These are phyloP conservation scores for Gasteruption jaculator DNA, from an alignment of 2,888 invertebrate species.

Conservation along the genomic window DNA sequence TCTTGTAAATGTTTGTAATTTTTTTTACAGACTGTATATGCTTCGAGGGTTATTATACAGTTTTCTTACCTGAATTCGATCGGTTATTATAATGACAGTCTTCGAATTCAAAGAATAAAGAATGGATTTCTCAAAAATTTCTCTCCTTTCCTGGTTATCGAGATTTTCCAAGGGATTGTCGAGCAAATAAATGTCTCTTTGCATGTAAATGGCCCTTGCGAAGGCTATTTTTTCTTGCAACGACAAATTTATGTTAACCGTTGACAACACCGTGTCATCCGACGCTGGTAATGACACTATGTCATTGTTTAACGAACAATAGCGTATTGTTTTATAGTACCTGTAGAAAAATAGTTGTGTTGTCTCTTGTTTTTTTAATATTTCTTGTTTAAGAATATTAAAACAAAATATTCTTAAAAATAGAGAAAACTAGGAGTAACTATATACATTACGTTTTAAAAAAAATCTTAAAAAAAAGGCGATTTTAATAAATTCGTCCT, in stretches of 20 bases:
- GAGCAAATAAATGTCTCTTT: constrained; percentile 34
- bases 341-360: constrained; percentile 24
- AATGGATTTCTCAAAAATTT: constrained; percentile 30
- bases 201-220: constrained; percentile 54
- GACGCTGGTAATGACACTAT: constrained; percentile 54
- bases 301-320: constrained; percentile 55
- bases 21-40: not conserved
- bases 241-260: constrained; percentile 53
- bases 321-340: constrained; percentile 54
- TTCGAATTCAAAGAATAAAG: constrained; percentile 23
- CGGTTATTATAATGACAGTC: constrained; percentile 31
- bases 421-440: too few relatives aligned
- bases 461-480: too few relatives aligned
- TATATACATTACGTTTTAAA: too few relatives aligned
- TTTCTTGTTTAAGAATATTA: too few relatives aligned
- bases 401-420: too few relatives aligned
- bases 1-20: not conserved
- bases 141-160: constrained; percentile 21
- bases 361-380: too few relatives aligned
- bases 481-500: too few relatives aligned
- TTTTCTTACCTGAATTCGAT: constrained; percentile 25
- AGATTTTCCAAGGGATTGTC: constrained; percentile 32
- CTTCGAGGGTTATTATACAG: constrained; percentile 1
- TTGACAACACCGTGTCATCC: constrained; percentile 55
- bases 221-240: constrained; percentile 55